Percentiles rank a stretch among this genome's conserved stretches.
These are phyloP conservation scores for Plebejus anna DNA, from an alignment of 2,888 invertebrate species.

Conservation along the genomic window DNA sequence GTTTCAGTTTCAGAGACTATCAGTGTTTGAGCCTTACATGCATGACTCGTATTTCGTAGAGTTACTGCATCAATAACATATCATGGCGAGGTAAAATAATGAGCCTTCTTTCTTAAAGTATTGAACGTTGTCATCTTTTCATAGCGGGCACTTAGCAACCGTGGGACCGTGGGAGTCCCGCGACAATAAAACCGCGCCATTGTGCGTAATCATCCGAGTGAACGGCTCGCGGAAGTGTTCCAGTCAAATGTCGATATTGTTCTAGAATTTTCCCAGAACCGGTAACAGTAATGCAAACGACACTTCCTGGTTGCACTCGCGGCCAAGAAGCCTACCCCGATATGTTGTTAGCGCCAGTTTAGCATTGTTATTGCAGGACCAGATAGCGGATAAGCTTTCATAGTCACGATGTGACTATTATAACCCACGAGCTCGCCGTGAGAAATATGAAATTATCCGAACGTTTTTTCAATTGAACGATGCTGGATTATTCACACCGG, in stretches of 20 bases:
- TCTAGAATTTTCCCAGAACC: conserved; percentile 59
- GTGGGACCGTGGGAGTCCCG: conserved; percentile 39
- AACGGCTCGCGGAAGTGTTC: conserved; percentile 52
- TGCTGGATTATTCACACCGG: neutral
- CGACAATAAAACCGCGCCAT: conserved; percentile 39
- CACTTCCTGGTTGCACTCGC: conserved; percentile 58
- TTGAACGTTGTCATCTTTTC: conserved; percentile 30
- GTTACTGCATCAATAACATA: neutral
- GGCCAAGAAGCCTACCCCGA: conserved; percentile 49
- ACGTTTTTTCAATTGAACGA: conserved; percentile 28
- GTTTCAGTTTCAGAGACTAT: too few relatives aligned
- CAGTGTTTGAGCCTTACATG: neutral
- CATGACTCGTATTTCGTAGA: neutral
- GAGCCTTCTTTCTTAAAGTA: neutral
- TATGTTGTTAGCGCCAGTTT: conserved; percentile 59
- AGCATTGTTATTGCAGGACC: conserved; percentile 56
- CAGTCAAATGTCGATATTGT: conserved; percentile 56
- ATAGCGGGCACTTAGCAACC: conserved; percentile 31
- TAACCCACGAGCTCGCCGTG: conserved; percentile 50
- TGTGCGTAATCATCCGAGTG: conserved; percentile 43
- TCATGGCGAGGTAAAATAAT: neutral
- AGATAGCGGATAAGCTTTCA: conserved; percentile 65
- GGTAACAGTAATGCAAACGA: conserved; percentile 72
- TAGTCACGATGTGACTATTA: conserved; percentile 65
- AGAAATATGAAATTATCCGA: conserved; percentile 46